Evolutionary conservation across 2,113 vertebrate species (phyloP).

Genomic region (Tichodroma muraria): DNA sequence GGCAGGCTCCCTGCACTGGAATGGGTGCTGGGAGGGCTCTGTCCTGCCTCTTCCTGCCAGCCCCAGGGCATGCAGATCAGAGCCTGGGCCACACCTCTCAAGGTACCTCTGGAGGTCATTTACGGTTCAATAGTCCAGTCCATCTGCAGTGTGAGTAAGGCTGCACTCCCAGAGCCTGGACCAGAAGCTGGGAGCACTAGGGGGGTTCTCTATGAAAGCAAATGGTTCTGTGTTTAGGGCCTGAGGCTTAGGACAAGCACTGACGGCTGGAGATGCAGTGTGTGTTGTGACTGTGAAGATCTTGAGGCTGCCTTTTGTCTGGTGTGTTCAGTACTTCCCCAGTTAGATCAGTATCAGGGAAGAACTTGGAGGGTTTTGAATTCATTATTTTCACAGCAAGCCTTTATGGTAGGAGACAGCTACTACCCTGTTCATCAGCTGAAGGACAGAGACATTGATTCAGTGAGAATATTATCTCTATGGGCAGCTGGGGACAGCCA

Average conservation of each 20-base stretch:
- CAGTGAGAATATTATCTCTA: not conserved
- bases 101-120: not conserved
- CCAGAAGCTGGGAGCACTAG: not conserved
- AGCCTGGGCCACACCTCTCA: not conserved
- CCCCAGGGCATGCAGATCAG: not conserved
- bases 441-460: not conserved
- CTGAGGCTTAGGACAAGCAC: not conserved
- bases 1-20: not conserved
- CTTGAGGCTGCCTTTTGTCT: not conserved
- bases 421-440: not conserved
- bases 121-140: not conserved
- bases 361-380: not conserved
- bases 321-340: not conserved
- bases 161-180: not conserved
- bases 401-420: not conserved
- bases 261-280: not conserved
- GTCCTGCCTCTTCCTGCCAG: not conserved
- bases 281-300: not conserved
- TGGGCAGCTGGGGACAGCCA: not conserved
- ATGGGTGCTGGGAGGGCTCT: not conserved
- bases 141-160: not conserved
- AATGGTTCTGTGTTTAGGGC: not conserved
- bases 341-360: not conserved
- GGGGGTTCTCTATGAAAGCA: not conserved
- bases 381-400: not conserved